Percentiles rank a stretch among this genome's conserved stretches.
Conservation (phyloP, 2,113 vertebrate genomes). For the Seriola aureovittata region DNA sequence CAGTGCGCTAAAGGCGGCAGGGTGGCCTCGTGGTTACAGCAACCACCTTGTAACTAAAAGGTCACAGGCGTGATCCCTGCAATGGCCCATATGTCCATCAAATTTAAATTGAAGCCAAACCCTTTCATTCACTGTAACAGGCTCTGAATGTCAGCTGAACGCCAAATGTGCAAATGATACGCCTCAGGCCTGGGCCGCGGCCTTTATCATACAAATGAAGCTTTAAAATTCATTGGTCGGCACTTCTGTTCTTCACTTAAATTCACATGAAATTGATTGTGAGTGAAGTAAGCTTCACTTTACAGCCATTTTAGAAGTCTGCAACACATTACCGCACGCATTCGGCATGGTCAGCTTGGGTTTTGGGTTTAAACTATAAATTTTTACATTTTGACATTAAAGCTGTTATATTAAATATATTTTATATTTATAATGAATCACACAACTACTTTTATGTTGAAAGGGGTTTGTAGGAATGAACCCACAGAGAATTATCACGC, state of each 20-base stretch:
- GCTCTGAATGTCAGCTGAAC: conserved; percentile 34
- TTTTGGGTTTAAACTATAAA: not conserved
- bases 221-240: conserved; percentile 14
- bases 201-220: not conserved
- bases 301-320: not conserved
- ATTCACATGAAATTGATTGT: conserved; percentile 2
- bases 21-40: conserved; percentile 68
- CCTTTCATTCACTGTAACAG: conserved; percentile 23
- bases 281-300: not conserved
- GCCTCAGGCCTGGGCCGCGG: not conserved
- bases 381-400: not conserved
- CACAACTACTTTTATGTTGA: not conserved
- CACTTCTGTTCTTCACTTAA: conserved; percentile 4
- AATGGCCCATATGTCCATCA: conserved; percentile 56
- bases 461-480: no score
- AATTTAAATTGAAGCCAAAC: conserved; percentile 39
- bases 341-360: not conserved
- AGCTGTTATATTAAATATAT: not conserved
- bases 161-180: conserved; percentile 39
- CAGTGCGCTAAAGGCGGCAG: conserved; percentile 40
- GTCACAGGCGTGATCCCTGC: conserved; percentile 54
- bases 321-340: not conserved
- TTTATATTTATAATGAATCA: not conserved
- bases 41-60: conserved; percentile 69
- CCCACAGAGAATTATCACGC: not conserved